Evolutionary conservation across 2,888 invertebrate species (phyloP).

Genomic region (Prenolepis imparis): DNA sequence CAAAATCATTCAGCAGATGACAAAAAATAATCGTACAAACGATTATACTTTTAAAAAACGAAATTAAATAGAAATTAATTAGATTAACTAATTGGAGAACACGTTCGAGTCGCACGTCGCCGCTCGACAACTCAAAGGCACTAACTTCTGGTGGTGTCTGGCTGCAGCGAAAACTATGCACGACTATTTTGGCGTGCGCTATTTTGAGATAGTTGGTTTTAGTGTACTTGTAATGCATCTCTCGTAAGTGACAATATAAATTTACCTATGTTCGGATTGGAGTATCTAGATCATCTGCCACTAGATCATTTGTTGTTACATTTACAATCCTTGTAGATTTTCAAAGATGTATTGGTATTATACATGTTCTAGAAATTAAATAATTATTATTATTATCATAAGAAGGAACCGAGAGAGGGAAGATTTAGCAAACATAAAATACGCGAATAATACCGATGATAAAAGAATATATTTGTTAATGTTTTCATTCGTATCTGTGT

Average conservation of each 20-base stretch:
- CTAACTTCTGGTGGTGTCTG: slow-evolving; percentile 57
- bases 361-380: not conserved
- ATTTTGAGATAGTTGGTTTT: slow-evolving; percentile 62
- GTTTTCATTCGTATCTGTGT: slow-evolving; percentile 26
- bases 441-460: not conserved
- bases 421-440: not conserved
- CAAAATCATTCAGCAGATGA: not conserved
- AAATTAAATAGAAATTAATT: slow-evolving; percentile 26
- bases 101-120: slow-evolving; percentile 26
- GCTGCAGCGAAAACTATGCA: slow-evolving; percentile 54
- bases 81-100: slow-evolving; percentile 15
- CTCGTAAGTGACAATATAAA: not conserved
- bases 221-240: not conserved
- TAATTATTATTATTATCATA: not conserved
- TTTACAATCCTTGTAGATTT: too few species aligned
- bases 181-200: slow-evolving; percentile 74
- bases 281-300: not conserved
- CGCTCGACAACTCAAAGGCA: slow-evolving; percentile 60
- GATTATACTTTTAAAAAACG: not conserved
- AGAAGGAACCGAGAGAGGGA: not conserved
- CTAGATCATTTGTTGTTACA: not conserved
- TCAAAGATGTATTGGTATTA: not conserved
- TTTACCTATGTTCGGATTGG: not conserved
- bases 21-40: too few species aligned
- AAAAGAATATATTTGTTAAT: slow-evolving; percentile 46